phyloP scores from a whole-genome alignment of 2,888 invertebrate genomes.

The Lithophane leautieri region DNA sequence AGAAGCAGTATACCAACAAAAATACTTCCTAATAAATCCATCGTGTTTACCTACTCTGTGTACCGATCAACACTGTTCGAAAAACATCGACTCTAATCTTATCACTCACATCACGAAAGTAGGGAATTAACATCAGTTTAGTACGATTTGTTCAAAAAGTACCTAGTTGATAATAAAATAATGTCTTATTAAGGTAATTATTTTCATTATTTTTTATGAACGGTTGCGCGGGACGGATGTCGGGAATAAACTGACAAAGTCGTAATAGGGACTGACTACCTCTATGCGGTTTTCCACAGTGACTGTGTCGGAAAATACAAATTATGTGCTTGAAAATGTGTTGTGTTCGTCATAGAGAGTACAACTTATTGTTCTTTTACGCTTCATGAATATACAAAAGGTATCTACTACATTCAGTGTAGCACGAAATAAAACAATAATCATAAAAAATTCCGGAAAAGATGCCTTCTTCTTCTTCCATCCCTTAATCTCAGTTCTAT shows the following conservation, averaged over 20 bases:
- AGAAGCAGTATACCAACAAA: constrained; percentile 75
- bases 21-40: constrained; percentile 75
- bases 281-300: constrained; percentile 55
- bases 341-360: background rate
- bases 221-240: constrained; percentile 11
- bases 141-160: constrained; percentile 20
- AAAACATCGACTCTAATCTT: constrained; percentile 46
- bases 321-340: background rate
- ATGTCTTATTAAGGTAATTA: background rate
- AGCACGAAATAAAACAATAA: background rate
- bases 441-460: too few relatives aligned
- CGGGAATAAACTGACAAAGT: constrained; percentile 41
- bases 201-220: constrained; percentile 9
- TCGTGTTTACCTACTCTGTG: constrained; percentile 67
- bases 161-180: constrained; percentile 1
- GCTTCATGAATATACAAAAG: background rate
- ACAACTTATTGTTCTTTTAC: background rate
- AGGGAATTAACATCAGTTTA: constrained; percentile 20
- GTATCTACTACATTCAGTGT: background rate
- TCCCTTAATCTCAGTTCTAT: too few relatives aligned
- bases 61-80: constrained; percentile 41
- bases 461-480: too few relatives aligned
- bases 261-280: constrained; percentile 5
- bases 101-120: constrained; percentile 52
- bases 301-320: constrained; percentile 54